Base-by-base conservation (phyloP, 2,888 invertebrate genomes). In the Brachypalpus laphriformis region DNA sequence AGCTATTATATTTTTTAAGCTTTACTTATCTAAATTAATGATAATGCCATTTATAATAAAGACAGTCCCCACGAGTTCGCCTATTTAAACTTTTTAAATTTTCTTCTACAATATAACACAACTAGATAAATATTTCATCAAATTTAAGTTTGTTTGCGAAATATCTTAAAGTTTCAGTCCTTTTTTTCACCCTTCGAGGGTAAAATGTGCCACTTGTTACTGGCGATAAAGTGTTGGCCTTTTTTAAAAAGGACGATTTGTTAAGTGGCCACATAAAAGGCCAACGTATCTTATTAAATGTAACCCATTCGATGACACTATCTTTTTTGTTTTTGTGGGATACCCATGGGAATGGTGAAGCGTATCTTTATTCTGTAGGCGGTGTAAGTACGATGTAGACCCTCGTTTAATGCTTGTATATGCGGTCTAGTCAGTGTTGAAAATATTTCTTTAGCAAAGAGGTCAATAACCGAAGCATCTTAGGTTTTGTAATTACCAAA, bases 231-330 rank as follows among this genome's bases (percentile, higher is more conserved):
- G 31, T 18, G 18, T 31, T 31, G 16, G 56, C 5, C 31, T 14
- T 56, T 56, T 45, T 31, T 56, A 18, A 18, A 18, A 34, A 34
- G 31, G 56, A 56, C 31, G 11, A 56, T 56, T 56, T 56, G 31
- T 34, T 31, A 18, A 56, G 56, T 11, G 31, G 56, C 31, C 31
- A 34, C 31, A 56, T 18, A 56, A 56, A 56, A 56, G 56, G 56
- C 3, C 56, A 56, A 18, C 9, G 31, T 18, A 31, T 11, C 31
- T 56, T 34, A 34, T 56, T 34, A 56, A 31, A 18, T 34, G 8
- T 34, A 31, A 34, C 31, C 56, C 31, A 34, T 56, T 56, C 22
- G 31, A 34, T 31, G 56, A 56, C 34, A 56, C 56, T 56, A 56
- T 56, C 18, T 56, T 16, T 16, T 40, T n/a, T 49, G 20, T 49